A percentile compares a stretch with the other conserved stretches of the same genome.
Evolutionary conservation across 2,797 vertebrate species (phyloP).

Genomic region (Silurus aristotelis): DNA sequence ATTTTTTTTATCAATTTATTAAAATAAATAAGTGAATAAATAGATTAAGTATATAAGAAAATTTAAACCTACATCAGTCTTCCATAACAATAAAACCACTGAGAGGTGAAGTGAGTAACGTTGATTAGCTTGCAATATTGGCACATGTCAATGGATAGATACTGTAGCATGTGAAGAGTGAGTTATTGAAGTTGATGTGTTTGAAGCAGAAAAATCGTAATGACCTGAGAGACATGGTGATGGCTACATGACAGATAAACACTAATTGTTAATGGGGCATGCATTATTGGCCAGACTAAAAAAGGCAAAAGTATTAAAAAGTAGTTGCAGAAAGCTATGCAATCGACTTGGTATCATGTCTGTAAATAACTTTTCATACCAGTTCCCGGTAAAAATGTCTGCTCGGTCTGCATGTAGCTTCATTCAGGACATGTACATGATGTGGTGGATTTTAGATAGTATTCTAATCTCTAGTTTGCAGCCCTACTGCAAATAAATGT

Average conservation of each 20-base stretch:
- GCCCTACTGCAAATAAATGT: slow-evolving; percentile 48
- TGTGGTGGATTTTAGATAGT: slow-evolving; percentile 31
- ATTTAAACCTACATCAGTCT: not conserved
- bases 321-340: not conserved
- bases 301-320: not conserved
- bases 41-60: not conserved
- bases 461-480: slow-evolving; percentile 58
- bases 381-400: slow-evolving; percentile 20
- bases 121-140: no score
- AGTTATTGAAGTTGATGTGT: no score
- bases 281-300: not conserved
- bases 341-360: slow-evolving; percentile 6
- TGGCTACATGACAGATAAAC: not conserved
- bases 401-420: slow-evolving; percentile 10
- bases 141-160: no score
- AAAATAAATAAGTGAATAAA: not conserved
- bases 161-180: no score
- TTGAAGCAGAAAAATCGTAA: no score
- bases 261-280: not conserved
- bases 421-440: slow-evolving; percentile 22
- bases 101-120: no score
- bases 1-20: not conserved
- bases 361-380: slow-evolving; percentile 8
- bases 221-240: no score
- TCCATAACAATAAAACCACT: no score